These are phyloP conservation scores for Amphiduros pacificus DNA, from an alignment of 2,888 invertebrate species.

Conservation along the genomic window DNA sequence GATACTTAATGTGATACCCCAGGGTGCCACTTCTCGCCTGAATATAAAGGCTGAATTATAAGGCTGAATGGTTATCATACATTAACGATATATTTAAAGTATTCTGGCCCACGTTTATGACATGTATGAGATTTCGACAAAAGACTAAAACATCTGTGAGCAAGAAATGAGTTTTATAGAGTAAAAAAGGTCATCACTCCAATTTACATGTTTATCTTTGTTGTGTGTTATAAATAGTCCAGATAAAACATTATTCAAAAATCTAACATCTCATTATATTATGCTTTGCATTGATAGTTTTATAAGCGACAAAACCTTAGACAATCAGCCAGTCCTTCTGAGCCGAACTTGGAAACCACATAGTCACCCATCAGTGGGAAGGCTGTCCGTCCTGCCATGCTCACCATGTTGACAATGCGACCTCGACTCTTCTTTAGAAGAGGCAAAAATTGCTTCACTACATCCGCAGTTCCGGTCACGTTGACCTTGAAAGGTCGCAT, in stretches of 20 bases:
- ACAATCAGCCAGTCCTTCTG: slow-evolving; percentile 40
- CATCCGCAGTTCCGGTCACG: slow-evolving; percentile 50
- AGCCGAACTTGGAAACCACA: slow-evolving; percentile 42
- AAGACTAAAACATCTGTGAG: too few species aligned
- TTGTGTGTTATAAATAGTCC: too few species aligned
- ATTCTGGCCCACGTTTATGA: too few species aligned
- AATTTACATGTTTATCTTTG: too few species aligned
- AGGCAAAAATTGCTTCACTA: slow-evolving; percentile 39
- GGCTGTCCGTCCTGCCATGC: slow-evolving; percentile 35
- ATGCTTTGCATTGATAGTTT: too few species aligned
- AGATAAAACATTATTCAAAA: too few species aligned
- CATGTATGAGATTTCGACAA: too few species aligned
- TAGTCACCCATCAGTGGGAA: slow-evolving; percentile 32
- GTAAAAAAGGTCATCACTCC: too few species aligned
- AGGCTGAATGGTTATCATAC: too few species aligned
- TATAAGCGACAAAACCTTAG: slow-evolving; percentile 41
- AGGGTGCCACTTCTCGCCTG: slow-evolving; percentile 4
- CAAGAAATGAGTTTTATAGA: too few species aligned
- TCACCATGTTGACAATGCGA: slow-evolving; percentile 43
- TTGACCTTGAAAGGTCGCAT: slow-evolving; percentile 37
- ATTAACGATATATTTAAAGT: too few species aligned
- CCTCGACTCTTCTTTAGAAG: slow-evolving; percentile 38
- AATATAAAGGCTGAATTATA: not conserved
- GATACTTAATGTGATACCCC: slow-evolving; percentile 29
- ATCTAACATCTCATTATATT: too few species aligned